phyloP scores from a whole-genome alignment of 2,113 vertebrate genomes.

The Phalacrocorax carbo region DNA sequence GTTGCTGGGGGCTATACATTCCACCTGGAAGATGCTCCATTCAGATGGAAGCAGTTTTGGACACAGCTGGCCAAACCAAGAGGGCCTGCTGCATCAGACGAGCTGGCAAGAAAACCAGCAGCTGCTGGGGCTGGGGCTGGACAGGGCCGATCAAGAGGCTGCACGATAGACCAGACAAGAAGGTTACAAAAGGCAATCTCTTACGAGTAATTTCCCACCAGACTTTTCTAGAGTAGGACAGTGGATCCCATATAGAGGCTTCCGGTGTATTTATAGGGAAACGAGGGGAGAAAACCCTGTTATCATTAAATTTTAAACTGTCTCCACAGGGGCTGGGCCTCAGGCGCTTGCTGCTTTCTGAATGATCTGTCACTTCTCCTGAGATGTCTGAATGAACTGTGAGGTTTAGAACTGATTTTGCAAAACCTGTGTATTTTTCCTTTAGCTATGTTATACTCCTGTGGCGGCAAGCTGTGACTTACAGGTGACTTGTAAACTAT shows the following conservation, averaged over 20 bases:
- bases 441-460: not conserved
- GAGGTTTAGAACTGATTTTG: not conserved
- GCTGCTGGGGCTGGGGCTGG: not conserved
- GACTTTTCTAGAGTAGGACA: not conserved
- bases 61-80: not conserved
- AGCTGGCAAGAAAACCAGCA: not conserved
- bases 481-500: not conserved
- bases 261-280: not conserved
- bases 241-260: not conserved
- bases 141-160: not conserved
- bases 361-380: not conserved
- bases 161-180: not conserved
- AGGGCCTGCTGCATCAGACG: not conserved
- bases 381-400: not conserved
- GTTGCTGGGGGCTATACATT: not conserved
- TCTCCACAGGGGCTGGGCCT: not conserved
- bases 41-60: not conserved
- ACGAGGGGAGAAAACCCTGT: not conserved
- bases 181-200: not conserved
- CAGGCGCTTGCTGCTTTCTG: accelerated
- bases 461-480: not conserved
- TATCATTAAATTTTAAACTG: not conserved
- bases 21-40: not conserved
- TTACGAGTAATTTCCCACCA: not conserved
- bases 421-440: not conserved